phyloP scores from a whole-genome alignment of 2,113 vertebrate species.

The Cygnus atratus region DNA sequence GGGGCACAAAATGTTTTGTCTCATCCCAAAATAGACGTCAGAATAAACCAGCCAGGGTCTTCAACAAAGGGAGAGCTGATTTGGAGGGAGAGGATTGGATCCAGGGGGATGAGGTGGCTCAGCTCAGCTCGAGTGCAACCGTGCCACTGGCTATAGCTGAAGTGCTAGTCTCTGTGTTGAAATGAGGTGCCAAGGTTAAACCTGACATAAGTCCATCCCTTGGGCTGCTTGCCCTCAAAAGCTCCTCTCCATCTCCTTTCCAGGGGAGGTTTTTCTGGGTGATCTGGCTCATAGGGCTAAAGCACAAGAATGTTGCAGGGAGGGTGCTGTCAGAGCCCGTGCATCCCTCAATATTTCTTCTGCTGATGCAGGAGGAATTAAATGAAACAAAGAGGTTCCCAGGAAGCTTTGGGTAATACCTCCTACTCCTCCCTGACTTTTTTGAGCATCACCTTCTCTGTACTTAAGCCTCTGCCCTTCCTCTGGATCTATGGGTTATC shows the following conservation, averaged over 20 bases:
- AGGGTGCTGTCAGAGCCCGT: neutral
- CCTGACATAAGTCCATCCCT: neutral
- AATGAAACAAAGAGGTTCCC: neutral
- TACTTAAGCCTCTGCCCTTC: neutral
- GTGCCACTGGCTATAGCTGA: neutral
- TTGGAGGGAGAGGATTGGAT: neutral
- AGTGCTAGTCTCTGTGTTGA: neutral
- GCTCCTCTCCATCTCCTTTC: neutral
- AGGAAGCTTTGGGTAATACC: neutral
- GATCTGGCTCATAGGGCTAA: neutral
- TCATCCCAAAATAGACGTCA: neutral
- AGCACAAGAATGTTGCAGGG: neutral
- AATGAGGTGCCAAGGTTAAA: neutral
- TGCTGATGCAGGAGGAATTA: neutral
- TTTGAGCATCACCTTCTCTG: neutral
- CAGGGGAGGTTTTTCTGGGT: neutral
- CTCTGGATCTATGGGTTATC: neutral
- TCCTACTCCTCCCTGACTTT: neutral
- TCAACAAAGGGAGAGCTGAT: neutral
- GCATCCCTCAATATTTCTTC: neutral
- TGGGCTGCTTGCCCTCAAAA: neutral
- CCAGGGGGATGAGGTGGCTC: neutral
- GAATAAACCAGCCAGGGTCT: neutral
- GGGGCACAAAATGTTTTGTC: neutral
- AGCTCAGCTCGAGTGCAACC: fast-evolving